These are phyloP conservation scores for Cyrtodaria siliqua DNA, from an alignment of 2,888 invertebrate genomes.

Conservation along the genomic window DNA sequence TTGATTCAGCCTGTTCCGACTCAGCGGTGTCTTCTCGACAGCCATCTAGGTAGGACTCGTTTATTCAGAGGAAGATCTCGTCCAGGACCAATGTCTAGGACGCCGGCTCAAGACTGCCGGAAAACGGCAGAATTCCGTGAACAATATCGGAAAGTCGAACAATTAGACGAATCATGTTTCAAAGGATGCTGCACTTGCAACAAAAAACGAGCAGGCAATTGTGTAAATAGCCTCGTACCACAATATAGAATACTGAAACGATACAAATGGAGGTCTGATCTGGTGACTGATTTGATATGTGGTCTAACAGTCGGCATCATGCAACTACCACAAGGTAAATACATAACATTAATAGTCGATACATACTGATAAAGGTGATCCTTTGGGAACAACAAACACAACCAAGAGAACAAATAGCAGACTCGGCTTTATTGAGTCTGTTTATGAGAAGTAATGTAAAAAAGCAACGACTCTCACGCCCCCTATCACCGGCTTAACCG, in stretches of 20 bases:
- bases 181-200: constrained; percentile 58
- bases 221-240: constrained; percentile 74
- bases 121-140: constrained; percentile 56
- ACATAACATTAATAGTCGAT: too few species aligned
- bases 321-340: constrained; percentile 86
- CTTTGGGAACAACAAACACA: too few species aligned
- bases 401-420: too few species aligned
- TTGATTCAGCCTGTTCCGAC: too few species aligned
- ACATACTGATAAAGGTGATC: too few species aligned
- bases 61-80: too few species aligned
- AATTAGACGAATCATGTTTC: constrained; percentile 14
- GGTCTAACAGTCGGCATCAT: constrained; percentile 92
- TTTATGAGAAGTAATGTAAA: too few species aligned
- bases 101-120: constrained; percentile 26
- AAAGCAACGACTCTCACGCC: too few species aligned
- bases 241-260: constrained; percentile 81
- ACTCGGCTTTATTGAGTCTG: too few species aligned
- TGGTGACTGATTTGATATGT: constrained; percentile 92
- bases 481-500: too few species aligned
- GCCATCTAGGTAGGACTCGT: too few species aligned
- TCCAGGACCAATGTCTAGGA: not conserved
- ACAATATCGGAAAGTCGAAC: constrained; percentile 40
- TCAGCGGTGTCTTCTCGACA: too few species aligned
- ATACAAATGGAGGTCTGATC: constrained; percentile 85
- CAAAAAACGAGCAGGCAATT: constrained; percentile 61